Percentiles rank a stretch among this genome's conserved stretches.
These are phyloP conservation scores for Drosophila melanosoma DNA, from an alignment of 2,888 invertebrate species.

Conservation along the genomic window DNA sequence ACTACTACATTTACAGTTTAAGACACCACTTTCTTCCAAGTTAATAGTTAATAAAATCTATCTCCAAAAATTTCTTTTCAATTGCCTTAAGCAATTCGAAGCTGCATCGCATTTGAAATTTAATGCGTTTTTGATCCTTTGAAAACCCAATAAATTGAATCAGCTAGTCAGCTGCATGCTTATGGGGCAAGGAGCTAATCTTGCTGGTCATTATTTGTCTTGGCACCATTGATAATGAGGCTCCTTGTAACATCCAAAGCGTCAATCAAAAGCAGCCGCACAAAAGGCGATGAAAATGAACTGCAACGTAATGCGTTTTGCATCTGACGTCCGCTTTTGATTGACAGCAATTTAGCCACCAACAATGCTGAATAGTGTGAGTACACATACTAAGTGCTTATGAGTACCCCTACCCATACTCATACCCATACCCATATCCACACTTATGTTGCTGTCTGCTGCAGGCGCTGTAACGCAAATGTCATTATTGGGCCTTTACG, in stretches of 20 bases:
- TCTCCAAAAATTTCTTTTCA: rapidly evolving
- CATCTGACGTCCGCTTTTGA: constrained; percentile 50
- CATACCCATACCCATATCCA: not conserved
- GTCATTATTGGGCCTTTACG: constrained; percentile 67
- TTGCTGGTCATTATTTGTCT: constrained; percentile 9
- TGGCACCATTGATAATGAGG: constrained; percentile 44
- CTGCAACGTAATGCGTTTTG: constrained; percentile 56
- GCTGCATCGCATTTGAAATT: not conserved
- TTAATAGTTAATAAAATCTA: not conserved
- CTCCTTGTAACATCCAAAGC: constrained; percentile 21
- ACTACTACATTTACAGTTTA: too few relatives aligned
- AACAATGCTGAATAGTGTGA: not conserved
- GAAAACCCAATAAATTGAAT: not conserved
- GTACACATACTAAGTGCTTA: not conserved
- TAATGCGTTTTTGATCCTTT: not conserved
- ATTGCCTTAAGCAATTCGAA: not conserved
- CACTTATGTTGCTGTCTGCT: constrained; percentile 24
- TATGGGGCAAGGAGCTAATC: not conserved
- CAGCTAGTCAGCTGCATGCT: not conserved
- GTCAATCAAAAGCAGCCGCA: constrained; percentile 43
- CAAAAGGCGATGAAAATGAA: constrained; percentile 47
- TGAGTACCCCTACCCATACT: not conserved
- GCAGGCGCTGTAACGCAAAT: constrained; percentile 57
- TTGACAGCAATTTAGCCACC: constrained; percentile 41
- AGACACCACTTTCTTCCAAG: not conserved